Conservation (phyloP, 2,113 vertebrate genomes). For the Tragelaphus buxtoni region DNA sequence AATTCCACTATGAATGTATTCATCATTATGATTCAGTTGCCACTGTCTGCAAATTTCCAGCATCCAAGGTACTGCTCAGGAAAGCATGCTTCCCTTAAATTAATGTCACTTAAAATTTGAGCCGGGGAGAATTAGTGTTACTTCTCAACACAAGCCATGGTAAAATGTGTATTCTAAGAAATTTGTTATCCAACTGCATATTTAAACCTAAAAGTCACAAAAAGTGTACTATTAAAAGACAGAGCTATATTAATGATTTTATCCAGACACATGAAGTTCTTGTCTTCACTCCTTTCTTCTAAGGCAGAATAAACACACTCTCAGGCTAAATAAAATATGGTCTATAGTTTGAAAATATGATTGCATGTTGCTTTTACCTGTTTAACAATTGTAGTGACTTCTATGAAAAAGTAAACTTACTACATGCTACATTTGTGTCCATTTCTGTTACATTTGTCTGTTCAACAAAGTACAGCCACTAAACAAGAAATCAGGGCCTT, state of each 20-base stretch:
- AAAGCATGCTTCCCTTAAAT: background rate
- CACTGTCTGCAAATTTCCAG: background rate
- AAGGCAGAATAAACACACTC: background rate
- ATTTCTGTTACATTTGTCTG: background rate
- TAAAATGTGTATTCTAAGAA: background rate
- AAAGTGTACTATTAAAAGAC: background rate
- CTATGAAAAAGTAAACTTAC: background rate
- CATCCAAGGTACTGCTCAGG: background rate
- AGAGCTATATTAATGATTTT: background rate
- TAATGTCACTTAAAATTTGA: background rate
- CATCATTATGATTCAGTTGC: background rate
- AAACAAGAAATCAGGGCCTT: background rate
- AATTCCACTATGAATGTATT: background rate
- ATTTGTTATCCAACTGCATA: background rate
- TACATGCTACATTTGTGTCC: background rate
- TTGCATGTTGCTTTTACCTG: background rate
- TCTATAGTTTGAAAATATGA: background rate
- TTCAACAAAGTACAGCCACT: background rate
- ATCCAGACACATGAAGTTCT: background rate
- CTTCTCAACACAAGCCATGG: background rate
- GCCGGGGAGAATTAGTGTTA: background rate
- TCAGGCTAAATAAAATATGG: background rate
- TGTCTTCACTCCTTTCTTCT: fast-evolving
- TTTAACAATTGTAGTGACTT: background rate
- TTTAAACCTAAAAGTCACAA: background rate